Evolutionary conservation across 2,113 vertebrate species (phyloP).

Genomic region (Nesogale talazaci): DNA sequence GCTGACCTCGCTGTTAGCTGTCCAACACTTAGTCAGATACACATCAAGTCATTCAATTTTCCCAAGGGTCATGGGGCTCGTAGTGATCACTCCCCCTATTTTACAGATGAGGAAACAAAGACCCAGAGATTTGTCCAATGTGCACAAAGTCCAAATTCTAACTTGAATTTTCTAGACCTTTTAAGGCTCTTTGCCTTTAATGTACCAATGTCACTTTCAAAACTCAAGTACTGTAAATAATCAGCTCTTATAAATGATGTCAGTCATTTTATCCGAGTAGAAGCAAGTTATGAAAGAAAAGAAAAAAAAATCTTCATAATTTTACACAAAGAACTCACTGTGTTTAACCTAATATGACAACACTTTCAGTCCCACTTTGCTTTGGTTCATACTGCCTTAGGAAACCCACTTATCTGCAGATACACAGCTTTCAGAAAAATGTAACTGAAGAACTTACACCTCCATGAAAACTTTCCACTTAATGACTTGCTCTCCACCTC

Average conservation of each 20-base stretch:
- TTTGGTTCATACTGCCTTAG: not conserved
- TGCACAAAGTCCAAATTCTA: not conserved
- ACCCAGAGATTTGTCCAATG: not conserved
- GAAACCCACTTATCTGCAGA: constrained; percentile 50
- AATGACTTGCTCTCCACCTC: constrained; percentile 19
- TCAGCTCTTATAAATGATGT: not conserved
- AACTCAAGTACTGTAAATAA: constrained; percentile 42
- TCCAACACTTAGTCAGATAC: no score
- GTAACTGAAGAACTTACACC: constrained; percentile 25
- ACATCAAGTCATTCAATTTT: constrained; percentile 3
- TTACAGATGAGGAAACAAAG: constrained; percentile 58
- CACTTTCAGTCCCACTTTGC: not conserved
- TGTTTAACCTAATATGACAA: constrained; percentile 23
- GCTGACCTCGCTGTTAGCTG: no score
- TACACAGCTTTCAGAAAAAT: constrained; percentile 2
- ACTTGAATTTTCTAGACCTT: constrained; percentile 36
- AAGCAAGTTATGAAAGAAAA: not conserved
- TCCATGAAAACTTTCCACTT: constrained; percentile 3
- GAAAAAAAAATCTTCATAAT: constrained; percentile 39
- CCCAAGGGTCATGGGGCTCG: not conserved
- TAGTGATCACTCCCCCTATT: constrained; percentile 11
- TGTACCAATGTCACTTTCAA: not conserved
- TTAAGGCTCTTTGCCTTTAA: constrained; percentile 24
- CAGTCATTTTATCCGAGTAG: not conserved
- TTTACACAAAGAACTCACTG: not conserved